A percentile compares a stretch with the other conserved stretches of the same genome.
Evolutionary conservation across 2,797 vertebrate species (phyloP).

Genomic region (Danio albolineatus): DNA sequence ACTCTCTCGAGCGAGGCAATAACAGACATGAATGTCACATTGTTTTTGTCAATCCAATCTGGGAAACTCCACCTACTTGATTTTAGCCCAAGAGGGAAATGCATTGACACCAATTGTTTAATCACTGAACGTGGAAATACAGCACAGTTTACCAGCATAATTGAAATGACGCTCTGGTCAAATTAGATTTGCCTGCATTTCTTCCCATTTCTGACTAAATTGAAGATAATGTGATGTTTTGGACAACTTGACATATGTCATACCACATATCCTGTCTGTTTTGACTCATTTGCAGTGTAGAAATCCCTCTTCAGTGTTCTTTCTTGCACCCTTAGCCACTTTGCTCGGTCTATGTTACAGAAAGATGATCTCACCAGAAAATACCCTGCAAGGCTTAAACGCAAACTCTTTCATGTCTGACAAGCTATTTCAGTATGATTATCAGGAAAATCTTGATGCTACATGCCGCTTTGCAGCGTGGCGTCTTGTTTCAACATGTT

Average conservation of each 20-base stretch:
- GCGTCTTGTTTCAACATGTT: constrained; percentile 58
- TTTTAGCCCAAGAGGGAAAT: constrained; percentile 19
- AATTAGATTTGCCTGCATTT: not conserved
- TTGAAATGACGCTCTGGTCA: too few species aligned
- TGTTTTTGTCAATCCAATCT: constrained; percentile 42
- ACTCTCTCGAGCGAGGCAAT: constrained; percentile 2
- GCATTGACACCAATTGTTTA: constrained; percentile 20
- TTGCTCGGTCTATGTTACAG: constrained; percentile 50
- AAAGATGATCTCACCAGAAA: constrained; percentile 60
- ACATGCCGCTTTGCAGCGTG: constrained; percentile 54
- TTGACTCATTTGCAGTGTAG: constrained; percentile 41
- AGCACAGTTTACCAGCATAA: too few species aligned
- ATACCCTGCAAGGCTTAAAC: constrained; percentile 59
- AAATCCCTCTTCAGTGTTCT: constrained; percentile 41
- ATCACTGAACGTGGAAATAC: not conserved
- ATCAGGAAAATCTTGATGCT: constrained; percentile 56
- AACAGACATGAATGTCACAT: constrained; percentile 36
- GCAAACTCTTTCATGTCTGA: constrained; percentile 57
- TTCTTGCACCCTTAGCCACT: constrained; percentile 47
- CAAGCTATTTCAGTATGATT: constrained; percentile 64
- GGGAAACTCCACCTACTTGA: constrained; percentile 54
- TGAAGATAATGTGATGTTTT: not conserved
- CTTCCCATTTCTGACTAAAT: not conserved
- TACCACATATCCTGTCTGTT: constrained; percentile 39
- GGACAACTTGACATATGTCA: not conserved